A percentile compares a stretch with the other conserved stretches of the same genome.
These are phyloP conservation scores for Bembecia ichneumoniformis DNA, from an alignment of 2,888 invertebrate genomes.

Conservation along the genomic window DNA sequence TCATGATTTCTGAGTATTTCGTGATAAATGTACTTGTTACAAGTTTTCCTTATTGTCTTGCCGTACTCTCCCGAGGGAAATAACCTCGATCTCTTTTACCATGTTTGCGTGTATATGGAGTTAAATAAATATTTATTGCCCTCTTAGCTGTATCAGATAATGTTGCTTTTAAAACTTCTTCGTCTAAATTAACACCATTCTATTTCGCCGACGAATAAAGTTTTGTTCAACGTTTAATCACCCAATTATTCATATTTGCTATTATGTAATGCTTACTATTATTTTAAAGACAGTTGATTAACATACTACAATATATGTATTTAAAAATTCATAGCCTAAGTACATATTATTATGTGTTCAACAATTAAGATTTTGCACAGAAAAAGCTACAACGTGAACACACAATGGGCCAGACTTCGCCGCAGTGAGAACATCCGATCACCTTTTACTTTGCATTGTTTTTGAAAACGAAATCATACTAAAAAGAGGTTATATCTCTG, in stretches of 20 bases:
- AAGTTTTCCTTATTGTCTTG: background rate
- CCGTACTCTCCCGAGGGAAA: slow-evolving; percentile 32
- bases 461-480: slow-evolving; percentile 10
- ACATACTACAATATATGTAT: too few species aligned
- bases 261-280: background rate
- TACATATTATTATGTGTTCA: background rate
- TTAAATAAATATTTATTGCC: too few species aligned
- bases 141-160: too few species aligned
- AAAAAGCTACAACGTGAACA: slow-evolving; percentile 42
- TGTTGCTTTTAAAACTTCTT: background rate
- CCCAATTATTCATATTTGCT: too few species aligned
- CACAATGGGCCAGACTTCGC: slow-evolving; percentile 33
- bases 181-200: background rate
- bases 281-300: too few species aligned
- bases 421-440: slow-evolving; percentile 42
- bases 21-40: too few species aligned
- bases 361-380: slow-evolving; percentile 21
- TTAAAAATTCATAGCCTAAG: too few species aligned
- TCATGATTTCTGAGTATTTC: background rate
- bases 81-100: slow-evolving; percentile 35
- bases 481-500: background rate
- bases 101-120: slow-evolving; percentile 24
- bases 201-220: too few species aligned
- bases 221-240: too few species aligned
- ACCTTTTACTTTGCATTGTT: slow-evolving; percentile 54